phyloP scores from a whole-genome alignment of 2,888 invertebrate species.

The Lasioglossum vierecki region DNA sequence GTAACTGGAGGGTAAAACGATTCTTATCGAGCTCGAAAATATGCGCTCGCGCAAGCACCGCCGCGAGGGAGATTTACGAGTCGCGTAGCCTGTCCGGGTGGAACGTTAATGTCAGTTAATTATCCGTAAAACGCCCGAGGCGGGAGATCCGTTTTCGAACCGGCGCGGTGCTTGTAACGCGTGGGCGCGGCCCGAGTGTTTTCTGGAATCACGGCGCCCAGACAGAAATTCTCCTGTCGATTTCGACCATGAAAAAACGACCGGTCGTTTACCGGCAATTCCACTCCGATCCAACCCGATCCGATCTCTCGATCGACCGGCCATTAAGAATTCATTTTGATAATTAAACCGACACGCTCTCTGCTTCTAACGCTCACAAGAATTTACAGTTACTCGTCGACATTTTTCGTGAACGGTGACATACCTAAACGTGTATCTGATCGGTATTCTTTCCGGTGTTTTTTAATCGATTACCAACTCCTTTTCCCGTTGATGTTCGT shows the following conservation, averaged over 20 bases:
- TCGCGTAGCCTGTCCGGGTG: slow-evolving; percentile 66
- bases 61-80: slow-evolving; percentile 67
- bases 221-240: slow-evolving; percentile 45
- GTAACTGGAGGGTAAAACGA: slow-evolving; percentile 52
- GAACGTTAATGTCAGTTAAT: slow-evolving; percentile 79
- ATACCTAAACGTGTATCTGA: background rate
- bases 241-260: slow-evolving; percentile 33
- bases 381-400: background rate
- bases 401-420: background rate
- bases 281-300: background rate
- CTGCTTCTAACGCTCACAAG: background rate
- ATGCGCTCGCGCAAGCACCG: slow-evolving; percentile 29
- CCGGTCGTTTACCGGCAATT: slow-evolving; percentile 34
- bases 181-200: slow-evolving; percentile 64
- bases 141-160: slow-evolving; percentile 62
- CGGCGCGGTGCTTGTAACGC: slow-evolving; percentile 51
- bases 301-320: background rate
- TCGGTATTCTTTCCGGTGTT: background rate
- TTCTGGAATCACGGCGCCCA: slow-evolving; percentile 47
- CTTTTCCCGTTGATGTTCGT: background rate
- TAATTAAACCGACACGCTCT: background rate
- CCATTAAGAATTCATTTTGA: slow-evolving; percentile 2
- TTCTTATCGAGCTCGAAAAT: slow-evolving; percentile 60
- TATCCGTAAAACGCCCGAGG: slow-evolving; percentile 73
- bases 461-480: background rate